These are phyloP conservation scores for Tachina grossa DNA, from an alignment of 2,888 invertebrate species.

Conservation along the genomic window DNA sequence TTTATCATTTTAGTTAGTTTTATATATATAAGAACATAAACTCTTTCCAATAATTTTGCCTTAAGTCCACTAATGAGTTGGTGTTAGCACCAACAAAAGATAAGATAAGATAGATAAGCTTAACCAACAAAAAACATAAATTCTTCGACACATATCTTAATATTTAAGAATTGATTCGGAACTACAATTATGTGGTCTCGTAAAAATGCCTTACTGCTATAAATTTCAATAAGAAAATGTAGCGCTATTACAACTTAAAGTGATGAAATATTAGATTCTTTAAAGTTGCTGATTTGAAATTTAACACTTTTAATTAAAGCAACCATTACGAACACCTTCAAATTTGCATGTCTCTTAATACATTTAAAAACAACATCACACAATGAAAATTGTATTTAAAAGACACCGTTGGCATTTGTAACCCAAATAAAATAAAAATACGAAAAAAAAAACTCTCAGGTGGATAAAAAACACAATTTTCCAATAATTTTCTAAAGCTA, in stretches of 20 bases:
- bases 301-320: slow-evolving; percentile 55
- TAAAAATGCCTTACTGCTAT: too few species aligned
- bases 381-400: slow-evolving; percentile 51
- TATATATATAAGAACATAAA: too few species aligned
- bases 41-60: too few species aligned
- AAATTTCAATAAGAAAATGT: neutral
- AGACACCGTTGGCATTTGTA: slow-evolving; percentile 66
- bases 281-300: slow-evolving; percentile 21
- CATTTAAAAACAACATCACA: slow-evolving; percentile 19
- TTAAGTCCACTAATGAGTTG: too few species aligned
- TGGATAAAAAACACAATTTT: slow-evolving; percentile 59
- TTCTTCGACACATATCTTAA: too few species aligned
- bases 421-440: slow-evolving; percentile 62
- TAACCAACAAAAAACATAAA: too few species aligned
- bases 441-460: slow-evolving; percentile 12
- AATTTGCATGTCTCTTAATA: slow-evolving; percentile 59
- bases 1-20: too few species aligned
- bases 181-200: too few species aligned
- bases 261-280: neutral
- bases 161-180: too few species aligned
- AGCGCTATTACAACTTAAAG: neutral
- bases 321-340: slow-evolving; percentile 63
- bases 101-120: too few species aligned
- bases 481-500: slow-evolving; percentile 67
- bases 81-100: too few species aligned